A percentile compares a stretch with the other conserved stretches of the same genome.
These are phyloP conservation scores for Spilarctia lutea DNA, from an alignment of 2,888 invertebrate genomes.

Conservation along the genomic window DNA sequence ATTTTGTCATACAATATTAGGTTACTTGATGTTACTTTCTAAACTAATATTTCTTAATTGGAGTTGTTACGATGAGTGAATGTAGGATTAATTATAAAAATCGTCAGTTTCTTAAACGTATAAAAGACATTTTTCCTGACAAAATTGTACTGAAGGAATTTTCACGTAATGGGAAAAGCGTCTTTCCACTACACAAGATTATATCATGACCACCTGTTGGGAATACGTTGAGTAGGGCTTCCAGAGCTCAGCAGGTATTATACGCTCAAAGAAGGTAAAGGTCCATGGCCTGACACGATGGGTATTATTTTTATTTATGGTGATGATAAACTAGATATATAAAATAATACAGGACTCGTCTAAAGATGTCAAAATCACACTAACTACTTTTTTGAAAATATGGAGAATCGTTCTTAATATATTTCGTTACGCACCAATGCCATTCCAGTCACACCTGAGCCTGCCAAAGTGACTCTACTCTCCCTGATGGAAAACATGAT, in stretches of 20 bases:
- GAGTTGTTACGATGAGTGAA: neutral
- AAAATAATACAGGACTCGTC: neutral
- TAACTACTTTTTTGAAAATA: neutral
- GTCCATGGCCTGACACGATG: neutral
- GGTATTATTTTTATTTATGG: neutral
- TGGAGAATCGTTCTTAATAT: neutral
- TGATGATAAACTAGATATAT: neutral
- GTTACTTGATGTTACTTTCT: neutral
- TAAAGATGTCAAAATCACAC: neutral
- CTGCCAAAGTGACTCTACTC: no score
- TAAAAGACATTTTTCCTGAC: neutral
- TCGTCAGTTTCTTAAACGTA: neutral
- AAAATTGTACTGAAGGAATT: neutral
- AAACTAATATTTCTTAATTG: neutral
- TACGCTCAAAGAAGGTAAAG: neutral
- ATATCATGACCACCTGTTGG: neutral
- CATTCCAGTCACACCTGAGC: neutral
- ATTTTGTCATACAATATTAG: neutral
- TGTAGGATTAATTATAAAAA: neutral
- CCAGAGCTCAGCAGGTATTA: neutral
- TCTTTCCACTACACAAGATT: neutral
- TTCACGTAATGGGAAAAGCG: neutral
- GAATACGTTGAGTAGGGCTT: conserved; percentile 1
- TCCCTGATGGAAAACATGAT: no score
- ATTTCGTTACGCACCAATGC: neutral